Percentiles rank a stretch among this genome's conserved stretches.
Conservation (phyloP, 2,797 vertebrate genomes). For the Siniperca obscura region DNA sequence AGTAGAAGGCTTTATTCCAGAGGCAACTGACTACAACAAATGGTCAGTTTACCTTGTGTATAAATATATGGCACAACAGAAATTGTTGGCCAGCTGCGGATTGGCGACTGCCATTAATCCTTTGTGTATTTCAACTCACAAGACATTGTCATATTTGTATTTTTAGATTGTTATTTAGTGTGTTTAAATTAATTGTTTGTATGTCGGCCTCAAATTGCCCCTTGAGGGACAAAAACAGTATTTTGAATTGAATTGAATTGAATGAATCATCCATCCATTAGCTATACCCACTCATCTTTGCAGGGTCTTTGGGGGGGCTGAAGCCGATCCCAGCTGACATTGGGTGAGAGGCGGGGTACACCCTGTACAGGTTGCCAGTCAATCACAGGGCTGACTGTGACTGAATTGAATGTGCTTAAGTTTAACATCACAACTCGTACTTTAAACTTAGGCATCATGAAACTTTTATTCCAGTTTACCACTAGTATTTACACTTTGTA, state of each 20-base stretch:
- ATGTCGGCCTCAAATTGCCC: background rate
- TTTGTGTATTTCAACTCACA: background rate
- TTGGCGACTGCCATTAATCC: background rate
- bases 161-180: background rate
- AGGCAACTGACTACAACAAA: background rate
- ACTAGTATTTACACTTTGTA: constrained; percentile 14
- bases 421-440: background rate
- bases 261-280: background rate
- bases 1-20: background rate
- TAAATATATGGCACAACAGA: background rate
- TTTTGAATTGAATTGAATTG: background rate
- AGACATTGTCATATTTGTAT: background rate
- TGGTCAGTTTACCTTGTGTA: background rate
- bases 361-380: too few relatives aligned
- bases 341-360: too few relatives aligned
- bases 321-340: too few relatives aligned
- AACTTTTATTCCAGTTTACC: background rate
- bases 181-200: background rate
- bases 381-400: too few relatives aligned
- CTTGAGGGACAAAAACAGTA: background rate
- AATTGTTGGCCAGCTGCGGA: background rate
- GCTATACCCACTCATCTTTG: too few relatives aligned
- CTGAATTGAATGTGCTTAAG: background rate
- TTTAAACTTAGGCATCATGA: background rate
- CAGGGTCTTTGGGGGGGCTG: too few relatives aligned